Evolutionary conservation across 2,888 invertebrate genomes (phyloP), one percentile per base, ranked within the genome.

Genomic region (Oscheius myriophilus): DNA sequence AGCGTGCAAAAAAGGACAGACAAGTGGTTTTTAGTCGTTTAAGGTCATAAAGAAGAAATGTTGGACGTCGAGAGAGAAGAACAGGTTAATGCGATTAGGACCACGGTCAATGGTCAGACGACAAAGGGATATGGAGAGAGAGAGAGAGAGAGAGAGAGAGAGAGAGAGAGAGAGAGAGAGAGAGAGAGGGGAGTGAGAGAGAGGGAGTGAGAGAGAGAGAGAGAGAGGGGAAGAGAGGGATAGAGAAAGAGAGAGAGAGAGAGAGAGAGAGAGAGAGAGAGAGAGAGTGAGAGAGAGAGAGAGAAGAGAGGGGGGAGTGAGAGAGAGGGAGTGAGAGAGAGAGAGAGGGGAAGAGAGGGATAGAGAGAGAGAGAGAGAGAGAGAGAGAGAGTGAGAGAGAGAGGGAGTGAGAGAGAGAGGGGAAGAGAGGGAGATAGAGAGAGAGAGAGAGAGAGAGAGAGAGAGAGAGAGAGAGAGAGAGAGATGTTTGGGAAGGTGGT

Each of bases 11-110:
- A 33, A 9, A 33, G 33, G 3, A 9, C 9, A 33, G 33, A 33
- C 33, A 33, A 33, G 33, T 33, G 33, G 33, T 33, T 33, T 33
- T 33, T 33, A 33, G 33, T 33, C 33, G 33, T 33, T 52, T 52
- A 23, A 52, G 23, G 52, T 52, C 21, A n/a, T 52, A 52, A 52
- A 52, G 52, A 52, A 23, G 18, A 52, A 52, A 18, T 52, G 52
- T 23, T 25, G 25, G 25, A 49, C 33, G 33, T 33, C 33, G 33
- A n/a, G 11, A 49, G 49, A 49, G 25, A 18, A 52, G 25, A 49
- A 49, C 49, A 49, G n/a, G 25, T 52, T 14, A 52, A 52, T 12
- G 18, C 52, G 52, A 12, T n/a, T n/a, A 52, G 21, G 52, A 12
- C 25, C 18, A 52, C 25, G 52, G 25, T n/a, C 52, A 52, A 2